phyloP scores from a whole-genome alignment of 2,113 vertebrate species.

The Leucosticte australis region DNA sequence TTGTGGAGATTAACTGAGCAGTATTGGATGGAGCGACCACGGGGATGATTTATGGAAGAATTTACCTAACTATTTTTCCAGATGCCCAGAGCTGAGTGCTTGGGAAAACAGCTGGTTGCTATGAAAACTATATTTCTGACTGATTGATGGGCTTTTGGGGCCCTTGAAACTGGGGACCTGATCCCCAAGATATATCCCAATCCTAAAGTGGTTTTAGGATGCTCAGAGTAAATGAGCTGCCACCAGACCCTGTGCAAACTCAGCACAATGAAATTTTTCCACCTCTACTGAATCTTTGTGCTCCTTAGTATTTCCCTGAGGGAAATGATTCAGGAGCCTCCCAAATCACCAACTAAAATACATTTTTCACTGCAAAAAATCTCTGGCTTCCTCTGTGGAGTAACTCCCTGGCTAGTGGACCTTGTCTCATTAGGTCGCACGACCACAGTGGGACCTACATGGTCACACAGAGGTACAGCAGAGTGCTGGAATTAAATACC shows the following conservation, averaged over 20 bases:
- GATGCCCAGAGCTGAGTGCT: not conserved
- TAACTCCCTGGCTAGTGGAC: not conserved
- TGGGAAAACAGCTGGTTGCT: not conserved
- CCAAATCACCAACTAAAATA: not conserved
- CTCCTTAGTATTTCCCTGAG: not conserved
- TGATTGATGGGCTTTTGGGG: not conserved
- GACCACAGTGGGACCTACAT: not conserved
- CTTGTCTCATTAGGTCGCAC: not conserved
- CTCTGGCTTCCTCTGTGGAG: not conserved
- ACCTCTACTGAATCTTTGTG: not conserved
- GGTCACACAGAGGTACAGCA: not conserved
- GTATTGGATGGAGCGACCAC: not conserved
- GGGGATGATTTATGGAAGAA: not conserved
- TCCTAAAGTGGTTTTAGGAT: not conserved
- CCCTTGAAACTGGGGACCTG: not conserved
- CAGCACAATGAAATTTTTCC: not conserved
- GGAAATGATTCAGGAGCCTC: not conserved
- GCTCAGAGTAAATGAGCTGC: not conserved
- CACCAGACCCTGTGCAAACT: not conserved
- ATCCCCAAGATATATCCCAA: rapidly evolving
- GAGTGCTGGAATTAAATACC: not conserved
- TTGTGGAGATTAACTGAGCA: not conserved
- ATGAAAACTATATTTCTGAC: not conserved
- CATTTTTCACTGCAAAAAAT: not conserved
- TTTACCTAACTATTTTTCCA: not conserved